phyloP scores from a whole-genome alignment of 2,888 invertebrate species.

The Dryadula phaetusa region DNA sequence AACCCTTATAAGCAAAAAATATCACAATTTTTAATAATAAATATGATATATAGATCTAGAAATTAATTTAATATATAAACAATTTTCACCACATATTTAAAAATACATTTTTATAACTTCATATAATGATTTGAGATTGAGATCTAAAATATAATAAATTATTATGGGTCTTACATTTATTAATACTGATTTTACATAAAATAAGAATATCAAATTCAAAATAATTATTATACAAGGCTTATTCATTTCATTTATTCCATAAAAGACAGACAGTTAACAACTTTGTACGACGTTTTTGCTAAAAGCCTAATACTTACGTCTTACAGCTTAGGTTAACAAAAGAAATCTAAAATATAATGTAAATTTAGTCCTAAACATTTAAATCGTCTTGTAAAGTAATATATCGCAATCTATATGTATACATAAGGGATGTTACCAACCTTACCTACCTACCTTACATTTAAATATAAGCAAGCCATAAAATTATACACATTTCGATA shows the following conservation, averaged over 20 bases:
- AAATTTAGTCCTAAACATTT: not conserved
- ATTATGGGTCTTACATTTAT: slow-evolving; percentile 27
- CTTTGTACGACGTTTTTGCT: slow-evolving; percentile 37
- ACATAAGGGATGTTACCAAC: slow-evolving; percentile 3
- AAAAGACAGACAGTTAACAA: slow-evolving; percentile 22
- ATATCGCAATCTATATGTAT: not conserved
- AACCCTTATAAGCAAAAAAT: slow-evolving; percentile 31
- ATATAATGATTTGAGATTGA: slow-evolving; percentile 8
- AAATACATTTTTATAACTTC: slow-evolving; percentile 11
- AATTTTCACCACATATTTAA: slow-evolving; percentile 17
- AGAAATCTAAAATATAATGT: not conserved
- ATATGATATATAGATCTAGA: slow-evolving; percentile 32
- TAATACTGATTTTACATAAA: slow-evolving; percentile 41
- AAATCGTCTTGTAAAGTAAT: not conserved
- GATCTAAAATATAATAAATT: slow-evolving; percentile 32
- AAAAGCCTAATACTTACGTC: slow-evolving; percentile 1
- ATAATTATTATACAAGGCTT: slow-evolving; percentile 6
- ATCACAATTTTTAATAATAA: slow-evolving; percentile 37
- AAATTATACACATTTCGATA: not conserved
- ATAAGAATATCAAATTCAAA: slow-evolving; percentile 29
- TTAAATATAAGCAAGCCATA: slow-evolving; percentile 3
- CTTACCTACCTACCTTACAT: slow-evolving; percentile 1
- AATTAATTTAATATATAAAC: slow-evolving; percentile 25
- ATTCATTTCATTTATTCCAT: slow-evolving; percentile 8
- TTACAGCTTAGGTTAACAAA: not conserved